Conservation (phyloP, 2,113 vertebrate genomes). For the Gnathonemus longibarbis region DNA sequence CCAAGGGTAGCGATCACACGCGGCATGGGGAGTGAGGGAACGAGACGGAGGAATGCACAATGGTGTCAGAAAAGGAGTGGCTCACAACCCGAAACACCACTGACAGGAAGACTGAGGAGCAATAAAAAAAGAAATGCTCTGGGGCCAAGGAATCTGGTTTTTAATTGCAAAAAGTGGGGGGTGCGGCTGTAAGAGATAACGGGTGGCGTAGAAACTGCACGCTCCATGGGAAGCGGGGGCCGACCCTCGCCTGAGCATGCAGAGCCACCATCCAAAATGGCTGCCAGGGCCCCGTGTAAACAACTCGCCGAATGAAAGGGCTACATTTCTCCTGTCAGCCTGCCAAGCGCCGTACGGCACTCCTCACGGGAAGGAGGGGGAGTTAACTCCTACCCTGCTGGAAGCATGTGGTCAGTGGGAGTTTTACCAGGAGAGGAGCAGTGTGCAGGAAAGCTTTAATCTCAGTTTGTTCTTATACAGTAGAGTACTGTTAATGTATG, state of each 20-base stretch:
- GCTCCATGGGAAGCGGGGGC: background rate
- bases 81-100: background rate
- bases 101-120: slow-evolving; percentile 20
- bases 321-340: slow-evolving; percentile 41
- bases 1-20: background rate
- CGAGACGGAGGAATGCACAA: background rate
- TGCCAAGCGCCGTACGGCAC: slow-evolving; percentile 28
- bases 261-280: slow-evolving; percentile 46
- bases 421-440: background rate
- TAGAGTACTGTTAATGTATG: background rate
- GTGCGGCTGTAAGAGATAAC: background rate
- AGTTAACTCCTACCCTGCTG: slow-evolving; percentile 11
- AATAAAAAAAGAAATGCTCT: slow-evolving; percentile 9
- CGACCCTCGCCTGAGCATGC: slow-evolving; percentile 36
- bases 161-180: background rate
- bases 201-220: background rate
- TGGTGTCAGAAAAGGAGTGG: background rate
- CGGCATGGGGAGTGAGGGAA: background rate
- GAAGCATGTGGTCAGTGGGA: background rate
- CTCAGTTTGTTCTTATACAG: background rate
- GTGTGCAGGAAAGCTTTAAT: background rate
- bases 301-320: slow-evolving; percentile 43
- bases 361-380: background rate
- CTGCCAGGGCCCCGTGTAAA: slow-evolving; percentile 47
- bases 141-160: background rate